Percentiles rank a stretch among this genome's conserved stretches.
Conservation (phyloP, 2,888 invertebrate species). For the Xestia ashworthii region DNA sequence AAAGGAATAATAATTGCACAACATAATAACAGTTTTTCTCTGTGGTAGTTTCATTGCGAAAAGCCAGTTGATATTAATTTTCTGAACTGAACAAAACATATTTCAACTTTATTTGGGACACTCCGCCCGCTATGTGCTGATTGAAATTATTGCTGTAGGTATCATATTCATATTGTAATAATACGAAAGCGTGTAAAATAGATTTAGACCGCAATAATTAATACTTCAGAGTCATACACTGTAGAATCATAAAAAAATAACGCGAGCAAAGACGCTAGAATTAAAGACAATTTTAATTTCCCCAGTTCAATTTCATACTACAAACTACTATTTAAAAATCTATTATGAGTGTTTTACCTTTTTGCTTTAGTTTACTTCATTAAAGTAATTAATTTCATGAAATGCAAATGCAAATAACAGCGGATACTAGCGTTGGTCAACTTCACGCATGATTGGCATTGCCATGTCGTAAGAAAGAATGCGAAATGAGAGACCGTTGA, state of each 20-base stretch:
- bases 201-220: slow-evolving; percentile 42
- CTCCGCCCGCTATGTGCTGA: slow-evolving; percentile 15
- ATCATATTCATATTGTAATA: slow-evolving; percentile 34
- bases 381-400: slow-evolving; percentile 61
- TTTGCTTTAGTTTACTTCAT: slow-evolving; percentile 51
- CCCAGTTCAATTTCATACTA: slow-evolving; percentile 42
- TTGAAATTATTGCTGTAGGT: slow-evolving; percentile 33
- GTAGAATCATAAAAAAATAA: not conserved
- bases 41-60: slow-evolving; percentile 28
- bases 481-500: slow-evolving; percentile 62
- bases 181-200: slow-evolving; percentile 25
- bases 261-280: not conserved
- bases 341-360: slow-evolving; percentile 51
- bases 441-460: slow-evolving; percentile 58
- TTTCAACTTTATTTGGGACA: slow-evolving; percentile 35
- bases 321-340: slow-evolving; percentile 58
- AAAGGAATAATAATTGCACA: slow-evolving; percentile 63
- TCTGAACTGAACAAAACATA: slow-evolving; percentile 35
- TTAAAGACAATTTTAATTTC: slow-evolving; percentile 20
- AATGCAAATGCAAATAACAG: slow-evolving; percentile 63
- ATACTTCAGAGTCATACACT: slow-evolving; percentile 2
- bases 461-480: slow-evolving; percentile 63
- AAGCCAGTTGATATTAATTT: slow-evolving; percentile 46
- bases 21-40: slow-evolving; percentile 60
- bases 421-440: slow-evolving; percentile 64